These are phyloP conservation scores for Nymphalis c-album DNA, from an alignment of 2,888 invertebrate species.

Conservation along the genomic window DNA sequence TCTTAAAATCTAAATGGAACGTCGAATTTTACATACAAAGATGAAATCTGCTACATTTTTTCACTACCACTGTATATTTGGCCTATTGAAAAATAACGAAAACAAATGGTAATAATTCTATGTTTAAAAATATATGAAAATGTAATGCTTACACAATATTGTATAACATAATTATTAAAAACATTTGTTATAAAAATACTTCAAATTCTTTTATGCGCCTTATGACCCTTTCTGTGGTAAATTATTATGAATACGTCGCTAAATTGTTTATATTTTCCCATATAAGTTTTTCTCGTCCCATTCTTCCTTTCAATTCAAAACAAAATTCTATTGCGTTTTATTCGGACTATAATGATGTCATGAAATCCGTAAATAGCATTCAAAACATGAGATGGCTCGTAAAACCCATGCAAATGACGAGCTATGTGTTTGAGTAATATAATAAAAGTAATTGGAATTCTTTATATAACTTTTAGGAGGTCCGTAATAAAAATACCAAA, in stretches of 20 bases:
- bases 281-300: slow-evolving; percentile 44
- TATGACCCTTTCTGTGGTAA: not conserved
- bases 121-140: too few relatives aligned
- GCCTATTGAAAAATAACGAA: too few relatives aligned
- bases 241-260: not conserved
- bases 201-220: too few relatives aligned
- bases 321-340: slow-evolving; percentile 58
- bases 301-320: slow-evolving; percentile 52
- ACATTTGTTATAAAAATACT: too few relatives aligned
- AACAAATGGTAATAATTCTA: too few relatives aligned
- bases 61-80: too few relatives aligned
- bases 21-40: slow-evolving; percentile 8
- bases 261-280: not conserved
- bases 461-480: not conserved
- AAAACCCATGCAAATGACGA: slow-evolving; percentile 44
- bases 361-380: slow-evolving; percentile 56
- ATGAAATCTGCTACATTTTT: not conserved
- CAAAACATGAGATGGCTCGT: slow-evolving; percentile 51
- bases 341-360: slow-evolving; percentile 57
- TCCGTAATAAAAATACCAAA: not conserved
- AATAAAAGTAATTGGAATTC: slow-evolving; percentile 1
- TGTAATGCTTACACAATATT: too few relatives aligned
- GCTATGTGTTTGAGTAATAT: slow-evolving; percentile 11
- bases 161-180: too few relatives aligned
- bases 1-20: slow-evolving; percentile 20